Evolutionary conservation across 2,888 invertebrate species (phyloP).

Genomic region (Apamea sordens): DNA sequence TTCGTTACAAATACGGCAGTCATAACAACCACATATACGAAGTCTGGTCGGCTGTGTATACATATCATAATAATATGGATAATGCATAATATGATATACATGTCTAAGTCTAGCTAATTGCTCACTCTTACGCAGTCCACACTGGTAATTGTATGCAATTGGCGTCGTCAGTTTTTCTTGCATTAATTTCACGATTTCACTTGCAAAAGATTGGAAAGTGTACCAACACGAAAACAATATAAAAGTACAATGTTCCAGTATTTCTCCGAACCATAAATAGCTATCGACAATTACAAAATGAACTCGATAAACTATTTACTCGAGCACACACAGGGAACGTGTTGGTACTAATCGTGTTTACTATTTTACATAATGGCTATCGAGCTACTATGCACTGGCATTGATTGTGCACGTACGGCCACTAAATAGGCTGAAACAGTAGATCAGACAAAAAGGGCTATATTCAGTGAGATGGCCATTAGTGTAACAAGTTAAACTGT

Average conservation of each 20-base stretch:
- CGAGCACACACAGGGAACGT: slow-evolving; percentile 49
- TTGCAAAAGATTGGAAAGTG: slow-evolving; percentile 21
- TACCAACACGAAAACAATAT: neutral
- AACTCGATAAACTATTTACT: slow-evolving; percentile 41
- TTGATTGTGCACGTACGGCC: slow-evolving; percentile 51
- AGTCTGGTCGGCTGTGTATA: neutral
- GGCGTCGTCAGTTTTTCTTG: slow-evolving; percentile 20
- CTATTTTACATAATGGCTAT: slow-evolving; percentile 57
- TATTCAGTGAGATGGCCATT: neutral
- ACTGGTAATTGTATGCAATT: slow-evolving; percentile 29
- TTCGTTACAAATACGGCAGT: slow-evolving; percentile 16
- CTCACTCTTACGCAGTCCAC: slow-evolving; percentile 17
- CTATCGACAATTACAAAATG: slow-evolving; percentile 33
- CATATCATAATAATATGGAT: slow-evolving; percentile 27
- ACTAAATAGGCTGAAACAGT: slow-evolving; percentile 30
- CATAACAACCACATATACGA: slow-evolving; percentile 32
- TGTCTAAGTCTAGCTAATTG: slow-evolving; percentile 4
- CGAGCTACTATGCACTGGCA: slow-evolving; percentile 39
- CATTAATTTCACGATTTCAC: slow-evolving; percentile 13
- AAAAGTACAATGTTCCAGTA: slow-evolving; percentile 9
- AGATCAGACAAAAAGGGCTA: slow-evolving; percentile 4
- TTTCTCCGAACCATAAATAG: slow-evolving; percentile 34
- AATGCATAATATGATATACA: neutral
- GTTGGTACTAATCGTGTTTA: slow-evolving; percentile 52
- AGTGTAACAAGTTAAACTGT: slow-evolving; percentile 30